phyloP scores from a whole-genome alignment of 2,113 vertebrate genomes.

The Ia io region DNA sequence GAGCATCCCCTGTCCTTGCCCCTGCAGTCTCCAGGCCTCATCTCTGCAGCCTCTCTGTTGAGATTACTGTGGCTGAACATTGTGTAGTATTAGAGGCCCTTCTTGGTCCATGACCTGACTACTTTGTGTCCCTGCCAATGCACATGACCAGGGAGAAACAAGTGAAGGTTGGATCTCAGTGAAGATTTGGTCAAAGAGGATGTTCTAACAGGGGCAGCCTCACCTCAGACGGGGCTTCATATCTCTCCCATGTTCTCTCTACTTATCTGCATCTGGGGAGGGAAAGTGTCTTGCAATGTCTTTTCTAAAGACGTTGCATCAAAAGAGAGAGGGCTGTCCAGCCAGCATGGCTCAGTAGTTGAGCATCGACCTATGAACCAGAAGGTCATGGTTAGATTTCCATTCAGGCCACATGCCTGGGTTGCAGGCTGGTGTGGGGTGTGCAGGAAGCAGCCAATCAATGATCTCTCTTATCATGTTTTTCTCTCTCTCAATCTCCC shows the following conservation, averaged over 20 bases:
- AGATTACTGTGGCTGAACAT: neutral
- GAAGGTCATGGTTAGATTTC: too few species aligned
- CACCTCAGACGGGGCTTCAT: fast-evolving
- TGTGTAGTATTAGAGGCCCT: neutral
- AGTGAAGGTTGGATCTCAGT: neutral
- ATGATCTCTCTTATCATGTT: too few species aligned
- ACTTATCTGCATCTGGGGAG: neutral
- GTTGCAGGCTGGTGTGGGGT: too few species aligned
- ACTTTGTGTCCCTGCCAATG: neutral
- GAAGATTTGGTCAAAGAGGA: fast-evolving
- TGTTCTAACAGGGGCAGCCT: neutral
- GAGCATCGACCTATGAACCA: too few species aligned
- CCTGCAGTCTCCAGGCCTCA: neutral
- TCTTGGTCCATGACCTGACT: neutral
- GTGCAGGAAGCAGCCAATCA: too few species aligned
- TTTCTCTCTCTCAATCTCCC: too few species aligned
- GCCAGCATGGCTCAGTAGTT: too few species aligned
- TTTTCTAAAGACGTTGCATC: neutral
- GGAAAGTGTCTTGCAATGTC: neutral
- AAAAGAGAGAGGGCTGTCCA: too few species aligned
- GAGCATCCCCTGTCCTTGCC: neutral
- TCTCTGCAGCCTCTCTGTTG: neutral
- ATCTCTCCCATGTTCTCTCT: neutral
- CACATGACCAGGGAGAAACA: neutral
- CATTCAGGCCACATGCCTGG: too few species aligned